Base-by-base conservation (phyloP, 2,797 vertebrate species). In the Meriones psammophilus region DNA sequence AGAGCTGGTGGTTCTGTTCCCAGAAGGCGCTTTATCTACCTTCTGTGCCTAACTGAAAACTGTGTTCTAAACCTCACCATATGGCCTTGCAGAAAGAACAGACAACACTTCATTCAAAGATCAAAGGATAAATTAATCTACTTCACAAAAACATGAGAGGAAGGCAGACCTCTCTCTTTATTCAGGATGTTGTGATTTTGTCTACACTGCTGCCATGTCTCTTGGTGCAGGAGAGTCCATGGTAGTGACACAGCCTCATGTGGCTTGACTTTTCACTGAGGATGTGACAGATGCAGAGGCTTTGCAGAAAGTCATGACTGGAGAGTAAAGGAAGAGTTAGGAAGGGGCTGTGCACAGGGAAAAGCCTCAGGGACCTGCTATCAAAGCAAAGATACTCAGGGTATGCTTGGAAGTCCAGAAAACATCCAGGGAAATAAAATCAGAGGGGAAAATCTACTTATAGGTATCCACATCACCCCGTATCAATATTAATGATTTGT, bases 41-140 rank as follows among this genome's bases (percentile, higher is more conserved):
- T 20, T 79, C 33, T 15, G 15, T 58, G 12, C 24, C n/a, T 42
- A 71, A n/a, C 68, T 56, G 46, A 42, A 39, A 58, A 50, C 50
- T 62, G 60, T 91, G 46, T 73, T 85, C 42, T 69, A 30, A 86
- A 83, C 5, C 2, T 94, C n/a, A 33, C 28, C 2, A 4, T n/a
- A 5, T 3, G 9, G 71, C 83, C 54, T 83, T 62, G 30, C 13
- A 4, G 62, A 28, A 95, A 92, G 56, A 76, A 89, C 78, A 68
- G 50, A 33, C 60, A 73, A 9, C 46, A 66, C 79, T 42, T 56
- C 76, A 20, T 77, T 77, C 36, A 74, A 84, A 80, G 39, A 46
- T 89, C 77, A 30, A 14, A 94, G 54, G 39, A 90, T 74, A 88
- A 89, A n/a, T 42, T n/a, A 58, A 58, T 73, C 46, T 56, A 15